phyloP scores from a whole-genome alignment of 2,797 vertebrate genomes.

The Pseudochromis fuscus region DNA sequence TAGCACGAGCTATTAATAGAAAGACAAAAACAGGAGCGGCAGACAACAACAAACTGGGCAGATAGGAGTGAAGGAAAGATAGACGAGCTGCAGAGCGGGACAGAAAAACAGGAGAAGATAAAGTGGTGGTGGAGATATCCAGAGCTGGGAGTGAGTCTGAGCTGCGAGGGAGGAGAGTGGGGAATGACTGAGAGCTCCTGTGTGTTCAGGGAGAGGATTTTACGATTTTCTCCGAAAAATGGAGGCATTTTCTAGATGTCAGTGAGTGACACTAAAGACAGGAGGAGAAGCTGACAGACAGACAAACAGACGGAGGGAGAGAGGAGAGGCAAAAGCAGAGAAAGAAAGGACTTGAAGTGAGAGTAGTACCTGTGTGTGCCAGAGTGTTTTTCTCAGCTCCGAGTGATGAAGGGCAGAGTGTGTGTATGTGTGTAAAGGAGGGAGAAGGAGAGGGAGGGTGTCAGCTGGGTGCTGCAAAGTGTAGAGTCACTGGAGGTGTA shows the following conservation, averaged over 20 bases:
- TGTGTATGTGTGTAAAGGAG: conserved; percentile 53
- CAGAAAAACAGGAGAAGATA: conserved; percentile 16
- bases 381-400: conserved; percentile 32
- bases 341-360: conserved; percentile 32
- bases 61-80: conserved; percentile 27
- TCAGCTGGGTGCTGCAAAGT: conserved; percentile 58
- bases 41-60: conserved; percentile 50
- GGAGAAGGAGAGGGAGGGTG: conserved; percentile 56
- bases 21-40: conserved; percentile 51
- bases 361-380: conserved; percentile 32
- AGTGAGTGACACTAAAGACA: not conserved
- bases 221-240: conserved; percentile 22
- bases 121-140: conserved; percentile 8
- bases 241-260: conserved; percentile 11
- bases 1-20: conserved; percentile 65
- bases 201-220: conserved; percentile 23
- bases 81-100: conserved; percentile 30
- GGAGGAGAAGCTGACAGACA: conserved; percentile 29
- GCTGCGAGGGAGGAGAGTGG: conserved; percentile 23
- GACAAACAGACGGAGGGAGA: not conserved
- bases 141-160: conserved; percentile 43
- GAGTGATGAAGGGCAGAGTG: conserved; percentile 65
- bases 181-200: conserved; percentile 44
- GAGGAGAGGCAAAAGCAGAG: conserved; percentile 7
- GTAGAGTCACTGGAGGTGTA: conserved; percentile 60